phyloP scores from a whole-genome alignment of 2,888 invertebrate species.

The Protula sp. region DNA sequence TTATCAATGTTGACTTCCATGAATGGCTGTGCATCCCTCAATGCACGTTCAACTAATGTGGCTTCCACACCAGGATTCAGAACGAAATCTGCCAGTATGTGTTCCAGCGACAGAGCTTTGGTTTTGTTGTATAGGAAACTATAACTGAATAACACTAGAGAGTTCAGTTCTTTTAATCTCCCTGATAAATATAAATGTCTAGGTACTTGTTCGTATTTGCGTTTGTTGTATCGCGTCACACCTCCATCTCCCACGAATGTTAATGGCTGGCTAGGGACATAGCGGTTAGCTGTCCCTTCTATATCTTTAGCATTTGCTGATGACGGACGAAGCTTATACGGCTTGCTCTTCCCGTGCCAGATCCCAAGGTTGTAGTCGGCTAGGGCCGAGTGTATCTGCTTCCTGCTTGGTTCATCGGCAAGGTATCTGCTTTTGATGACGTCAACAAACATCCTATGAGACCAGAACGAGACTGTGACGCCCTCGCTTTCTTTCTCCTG shows the following conservation, averaged over 20 bases:
- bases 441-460: slow-evolving; percentile 31
- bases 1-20: slow-evolving; percentile 41
- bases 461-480: slow-evolving; percentile 37
- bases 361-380: slow-evolving; percentile 49
- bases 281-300: slow-evolving; percentile 22
- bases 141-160: slow-evolving; percentile 46
- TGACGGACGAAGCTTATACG: not conserved
- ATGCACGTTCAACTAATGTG: slow-evolving; percentile 39
- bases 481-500: slow-evolving; percentile 34
- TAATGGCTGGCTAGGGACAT: slow-evolving; percentile 39
- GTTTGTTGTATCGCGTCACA: slow-evolving; percentile 37
- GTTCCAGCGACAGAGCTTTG: slow-evolving; percentile 44
- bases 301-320: slow-evolving; percentile 3
- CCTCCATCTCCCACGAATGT: slow-evolving; percentile 27
- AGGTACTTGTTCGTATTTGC: slow-evolving; percentile 50
- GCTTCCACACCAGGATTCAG: slow-evolving; percentile 44
- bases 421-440: slow-evolving; percentile 33
- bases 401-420: slow-evolving; percentile 19
- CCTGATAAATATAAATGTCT: slow-evolving; percentile 43
- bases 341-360: slow-evolving; percentile 6
- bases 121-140: slow-evolving; percentile 51
- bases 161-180: slow-evolving; percentile 43
- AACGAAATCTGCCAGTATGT: slow-evolving; percentile 43
- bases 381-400: slow-evolving; percentile 37
- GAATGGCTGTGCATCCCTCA: slow-evolving; percentile 36